Percentiles rank a stretch among this genome's conserved stretches.
These are phyloP conservation scores for Automeris io DNA, from an alignment of 2,888 invertebrate species.

Conservation along the genomic window DNA sequence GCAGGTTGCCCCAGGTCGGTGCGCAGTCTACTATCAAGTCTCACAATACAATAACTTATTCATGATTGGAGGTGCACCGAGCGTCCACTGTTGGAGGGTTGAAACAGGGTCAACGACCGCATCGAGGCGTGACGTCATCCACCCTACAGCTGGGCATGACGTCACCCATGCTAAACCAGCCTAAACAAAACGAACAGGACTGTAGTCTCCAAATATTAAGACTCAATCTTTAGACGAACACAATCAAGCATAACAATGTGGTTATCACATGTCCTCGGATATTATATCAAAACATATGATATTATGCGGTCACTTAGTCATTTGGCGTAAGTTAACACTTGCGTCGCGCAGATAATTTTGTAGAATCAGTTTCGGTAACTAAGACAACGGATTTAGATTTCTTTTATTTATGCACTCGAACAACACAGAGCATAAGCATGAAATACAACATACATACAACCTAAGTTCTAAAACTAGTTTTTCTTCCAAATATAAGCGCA, in stretches of 20 bases:
- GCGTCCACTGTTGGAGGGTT: constrained; percentile 44
- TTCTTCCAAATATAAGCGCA: no score
- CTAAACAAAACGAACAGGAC: constrained; percentile 48
- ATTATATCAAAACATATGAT: constrained; percentile 47
- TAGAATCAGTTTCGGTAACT: constrained; percentile 30
- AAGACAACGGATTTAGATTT: constrained; percentile 14
- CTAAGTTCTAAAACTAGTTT: no score
- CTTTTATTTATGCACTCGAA: not conserved
- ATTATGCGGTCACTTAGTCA: constrained; percentile 47
- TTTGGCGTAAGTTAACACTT: constrained; percentile 48
- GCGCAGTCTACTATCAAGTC: constrained; percentile 32
- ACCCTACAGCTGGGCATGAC: constrained; percentile 74
- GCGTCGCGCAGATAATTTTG: constrained; percentile 35
- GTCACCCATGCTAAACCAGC: constrained; percentile 46
- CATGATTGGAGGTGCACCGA: constrained; percentile 46
- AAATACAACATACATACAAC: no score
- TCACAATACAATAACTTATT: constrained; percentile 59
- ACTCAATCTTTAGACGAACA: constrained; percentile 43
- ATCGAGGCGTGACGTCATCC: constrained; percentile 66
- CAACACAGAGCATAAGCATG: no score
- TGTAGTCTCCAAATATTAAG: constrained; percentile 45
- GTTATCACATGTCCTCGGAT: constrained; percentile 55
- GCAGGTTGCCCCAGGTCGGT: constrained; percentile 67
- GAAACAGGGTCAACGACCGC: constrained; percentile 58
- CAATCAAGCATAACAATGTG: constrained; percentile 33